Evolutionary conservation across 2,113 vertebrate genomes (phyloP).

Genomic region (Microcebus griseorufus): DNA sequence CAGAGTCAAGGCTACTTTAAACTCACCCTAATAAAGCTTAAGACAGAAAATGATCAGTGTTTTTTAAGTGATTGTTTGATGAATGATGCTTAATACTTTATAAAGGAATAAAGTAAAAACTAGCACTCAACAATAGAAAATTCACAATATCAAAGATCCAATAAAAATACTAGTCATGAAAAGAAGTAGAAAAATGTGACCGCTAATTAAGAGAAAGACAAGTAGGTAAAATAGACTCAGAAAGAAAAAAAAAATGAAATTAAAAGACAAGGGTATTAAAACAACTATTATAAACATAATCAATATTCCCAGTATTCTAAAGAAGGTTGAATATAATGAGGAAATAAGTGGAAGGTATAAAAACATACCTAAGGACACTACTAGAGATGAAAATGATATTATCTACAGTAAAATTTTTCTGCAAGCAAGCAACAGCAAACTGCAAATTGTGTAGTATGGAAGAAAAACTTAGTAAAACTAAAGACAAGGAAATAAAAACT

Average conservation of each 20-base stretch:
- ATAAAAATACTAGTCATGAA: background rate
- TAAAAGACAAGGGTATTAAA: background rate
- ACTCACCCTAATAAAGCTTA: background rate
- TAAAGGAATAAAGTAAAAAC: background rate
- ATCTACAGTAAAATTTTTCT: background rate
- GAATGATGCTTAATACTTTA: background rate
- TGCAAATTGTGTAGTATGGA: background rate
- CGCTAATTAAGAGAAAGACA: background rate
- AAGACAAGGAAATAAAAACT: background rate
- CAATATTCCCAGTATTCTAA: too few relatives aligned
- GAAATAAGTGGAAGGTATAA: background rate
- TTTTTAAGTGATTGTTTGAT: background rate
- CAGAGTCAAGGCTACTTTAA: background rate
- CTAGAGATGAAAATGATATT: background rate
- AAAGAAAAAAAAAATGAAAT: background rate
- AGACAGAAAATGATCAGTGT: background rate
- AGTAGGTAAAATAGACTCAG: background rate
- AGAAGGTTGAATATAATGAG: background rate
- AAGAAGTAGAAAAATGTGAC: background rate
- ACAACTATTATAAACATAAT: too few relatives aligned
- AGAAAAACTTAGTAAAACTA: background rate
- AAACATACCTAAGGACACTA: background rate
- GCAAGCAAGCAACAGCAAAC: background rate
- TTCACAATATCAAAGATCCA: background rate
- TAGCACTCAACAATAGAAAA: background rate